phyloP scores from a whole-genome alignment of 2,888 invertebrate genomes.

The Limnephilus auricula region DNA sequence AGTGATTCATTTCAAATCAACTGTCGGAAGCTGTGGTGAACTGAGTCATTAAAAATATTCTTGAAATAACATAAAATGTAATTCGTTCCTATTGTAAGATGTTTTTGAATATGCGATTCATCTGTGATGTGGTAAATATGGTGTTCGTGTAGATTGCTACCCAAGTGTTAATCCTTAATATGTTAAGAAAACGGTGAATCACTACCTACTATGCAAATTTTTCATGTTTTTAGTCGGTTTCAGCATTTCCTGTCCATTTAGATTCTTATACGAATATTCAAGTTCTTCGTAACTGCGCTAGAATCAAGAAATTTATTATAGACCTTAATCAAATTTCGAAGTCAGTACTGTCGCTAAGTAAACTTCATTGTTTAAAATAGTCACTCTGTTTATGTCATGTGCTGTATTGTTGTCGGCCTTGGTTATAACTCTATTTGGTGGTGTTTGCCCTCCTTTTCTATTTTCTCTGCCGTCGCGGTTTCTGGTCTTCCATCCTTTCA shows the following conservation, averaged over 20 bases:
- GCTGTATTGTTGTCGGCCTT: too few species aligned
- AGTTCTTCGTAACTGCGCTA: too few species aligned
- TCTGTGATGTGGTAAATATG: not conserved
- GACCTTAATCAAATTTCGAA: too few species aligned
- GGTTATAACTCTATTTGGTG: not conserved
- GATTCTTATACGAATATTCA: not conserved
- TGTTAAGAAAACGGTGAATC: not conserved
- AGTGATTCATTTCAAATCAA: slow-evolving; percentile 40
- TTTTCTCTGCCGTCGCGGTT: not conserved
- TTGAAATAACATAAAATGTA: slow-evolving; percentile 3
- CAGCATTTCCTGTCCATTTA: not conserved
- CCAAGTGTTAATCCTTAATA: not conserved
- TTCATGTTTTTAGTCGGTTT: not conserved
- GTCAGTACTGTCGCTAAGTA: too few species aligned
- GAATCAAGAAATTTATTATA: too few species aligned
- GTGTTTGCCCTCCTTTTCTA: not conserved
- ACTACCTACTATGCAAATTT: not conserved
- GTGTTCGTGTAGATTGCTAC: not conserved
- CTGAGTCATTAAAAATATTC: slow-evolving; percentile 42
- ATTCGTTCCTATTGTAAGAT: not conserved
- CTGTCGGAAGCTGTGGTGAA: slow-evolving; percentile 26
- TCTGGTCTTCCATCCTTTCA: too few species aligned
- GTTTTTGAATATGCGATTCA: not conserved
- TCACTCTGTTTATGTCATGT: too few species aligned
- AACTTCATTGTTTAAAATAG: too few species aligned